These are phyloP conservation scores for Calosoma granatense DNA, from an alignment of 1,140 invertebrate species.

Conservation along the genomic window DNA sequence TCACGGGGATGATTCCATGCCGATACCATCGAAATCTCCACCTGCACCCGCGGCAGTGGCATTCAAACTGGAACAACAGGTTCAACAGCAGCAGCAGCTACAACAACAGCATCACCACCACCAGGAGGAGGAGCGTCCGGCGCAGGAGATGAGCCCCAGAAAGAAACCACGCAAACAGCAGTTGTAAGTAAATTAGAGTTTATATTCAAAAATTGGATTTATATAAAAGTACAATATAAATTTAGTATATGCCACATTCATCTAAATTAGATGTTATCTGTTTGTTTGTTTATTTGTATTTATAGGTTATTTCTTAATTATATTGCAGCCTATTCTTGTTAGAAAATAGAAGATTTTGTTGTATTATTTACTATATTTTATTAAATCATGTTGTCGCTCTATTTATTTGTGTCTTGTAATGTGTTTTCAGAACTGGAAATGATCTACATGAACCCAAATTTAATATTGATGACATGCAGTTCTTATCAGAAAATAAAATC, in stretches of 20 bases:
- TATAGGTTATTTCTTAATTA: too few species aligned
- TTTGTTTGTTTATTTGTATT: too few species aligned
- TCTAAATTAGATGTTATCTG: too few species aligned
- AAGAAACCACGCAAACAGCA: constrained; percentile 71
- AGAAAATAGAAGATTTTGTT: too few species aligned
- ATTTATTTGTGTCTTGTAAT: too few species aligned
- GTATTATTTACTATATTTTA: too few species aligned
- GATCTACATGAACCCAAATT: constrained; percentile 50
- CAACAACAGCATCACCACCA: constrained; percentile 10
- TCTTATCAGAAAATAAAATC: constrained; percentile 47
- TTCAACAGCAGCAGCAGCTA: constrained; percentile 27
- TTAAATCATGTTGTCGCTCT: too few species aligned
- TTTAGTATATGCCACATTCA: constrained; percentile 1
- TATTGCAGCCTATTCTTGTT: too few species aligned
- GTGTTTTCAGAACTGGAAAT: constrained; percentile 50
- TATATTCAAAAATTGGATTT: constrained; percentile 4
- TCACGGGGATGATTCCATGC: constrained; percentile 44
- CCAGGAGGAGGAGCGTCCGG: constrained; percentile 26
- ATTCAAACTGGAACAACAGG: constrained; percentile 27
- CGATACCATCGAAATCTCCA: constrained; percentile 28
- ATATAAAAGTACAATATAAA: neutral
- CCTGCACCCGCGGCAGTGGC: neutral
- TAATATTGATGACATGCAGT: constrained; percentile 50
- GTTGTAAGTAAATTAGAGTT: constrained; percentile 43
- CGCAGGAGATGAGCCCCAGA: constrained; percentile 44